phyloP scores from a whole-genome alignment of 2,888 invertebrate genomes.

The Hypsopygia costalis region DNA sequence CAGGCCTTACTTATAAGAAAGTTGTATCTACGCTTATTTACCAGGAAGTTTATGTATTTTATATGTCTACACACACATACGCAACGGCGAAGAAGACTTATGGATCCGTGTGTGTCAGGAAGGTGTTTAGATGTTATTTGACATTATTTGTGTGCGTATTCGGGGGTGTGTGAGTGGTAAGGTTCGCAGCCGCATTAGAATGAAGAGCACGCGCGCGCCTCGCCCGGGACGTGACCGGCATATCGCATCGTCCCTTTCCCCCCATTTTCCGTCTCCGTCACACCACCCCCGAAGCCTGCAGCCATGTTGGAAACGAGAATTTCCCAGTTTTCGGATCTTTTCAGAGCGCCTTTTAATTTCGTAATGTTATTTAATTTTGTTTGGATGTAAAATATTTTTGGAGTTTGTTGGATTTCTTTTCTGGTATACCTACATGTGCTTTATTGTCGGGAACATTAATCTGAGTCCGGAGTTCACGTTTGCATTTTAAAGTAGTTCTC shows the following conservation, averaged over 20 bases:
- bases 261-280: conserved; percentile 64
- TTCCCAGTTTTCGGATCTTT: conserved; percentile 74
- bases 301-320: conserved; percentile 73
- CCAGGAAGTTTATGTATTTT: conserved; percentile 74
- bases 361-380: conserved; percentile 64
- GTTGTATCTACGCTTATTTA: conserved; percentile 73
- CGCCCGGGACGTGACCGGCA: conserved; percentile 78
- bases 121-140: conserved; percentile 52
- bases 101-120: conserved; percentile 33
- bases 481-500: conserved; percentile 12
- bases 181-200: conserved; percentile 69
- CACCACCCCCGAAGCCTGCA: conserved; percentile 63
- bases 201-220: conserved; percentile 76
- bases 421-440: conserved; percentile 6
- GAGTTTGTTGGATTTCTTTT: conserved; percentile 12
- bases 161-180: conserved; percentile 61
- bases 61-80: conserved; percentile 48
- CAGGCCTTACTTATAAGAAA: conserved; percentile 61
- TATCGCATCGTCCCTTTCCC: conserved; percentile 75
- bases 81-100: conserved; percentile 32
- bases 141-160: conserved; percentile 41
- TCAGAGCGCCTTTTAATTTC: conserved; percentile 69
- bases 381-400: conserved; percentile 32
- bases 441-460: conserved; percentile 11
- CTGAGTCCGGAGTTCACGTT: conserved; percentile 6